Conservation (phyloP, 2,888 invertebrate genomes). For the Mesochorus sp. region DNA sequence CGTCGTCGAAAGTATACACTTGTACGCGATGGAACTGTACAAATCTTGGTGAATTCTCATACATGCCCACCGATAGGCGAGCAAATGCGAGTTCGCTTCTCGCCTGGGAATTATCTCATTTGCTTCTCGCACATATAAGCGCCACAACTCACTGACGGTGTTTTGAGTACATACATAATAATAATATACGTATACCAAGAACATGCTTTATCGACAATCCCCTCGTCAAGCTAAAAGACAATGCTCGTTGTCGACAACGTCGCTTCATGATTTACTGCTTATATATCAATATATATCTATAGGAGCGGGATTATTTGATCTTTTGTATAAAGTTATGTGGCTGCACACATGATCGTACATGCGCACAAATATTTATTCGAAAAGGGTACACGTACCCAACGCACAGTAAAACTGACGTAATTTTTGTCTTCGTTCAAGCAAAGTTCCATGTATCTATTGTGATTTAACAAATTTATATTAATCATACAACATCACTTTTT, state of each 20-base stretch:
- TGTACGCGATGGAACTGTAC: conserved; percentile 12
- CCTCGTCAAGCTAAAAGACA: conserved; percentile 31
- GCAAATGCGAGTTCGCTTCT: conserved; percentile 67
- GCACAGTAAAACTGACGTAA: neutral
- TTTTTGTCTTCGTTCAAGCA: neutral
- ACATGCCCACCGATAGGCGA: conserved; percentile 67
- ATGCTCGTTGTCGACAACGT: conserved; percentile 25
- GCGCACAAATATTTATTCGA: neutral
- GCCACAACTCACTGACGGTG: neutral
- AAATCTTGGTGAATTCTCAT: conserved; percentile 1
- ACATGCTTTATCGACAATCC: conserved; percentile 43
- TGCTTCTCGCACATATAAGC: conserved; percentile 31
- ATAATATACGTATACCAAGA: neutral
- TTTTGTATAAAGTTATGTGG: conserved; percentile 12
- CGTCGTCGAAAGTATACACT: neutral
- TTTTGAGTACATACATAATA: neutral
- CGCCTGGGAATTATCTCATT: conserved; percentile 60
- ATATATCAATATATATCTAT: neutral
- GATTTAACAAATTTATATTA: too few relatives aligned
- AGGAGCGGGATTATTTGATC: conserved; percentile 18
- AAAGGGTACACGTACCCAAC: too few relatives aligned
- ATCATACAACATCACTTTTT: too few relatives aligned
- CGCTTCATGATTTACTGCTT: conserved; percentile 32
- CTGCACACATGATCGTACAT: neutral
- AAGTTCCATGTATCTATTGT: neutral